Conservation (phyloP, 2,888 invertebrate genomes). For the Holacanthella duospinosa region DNA sequence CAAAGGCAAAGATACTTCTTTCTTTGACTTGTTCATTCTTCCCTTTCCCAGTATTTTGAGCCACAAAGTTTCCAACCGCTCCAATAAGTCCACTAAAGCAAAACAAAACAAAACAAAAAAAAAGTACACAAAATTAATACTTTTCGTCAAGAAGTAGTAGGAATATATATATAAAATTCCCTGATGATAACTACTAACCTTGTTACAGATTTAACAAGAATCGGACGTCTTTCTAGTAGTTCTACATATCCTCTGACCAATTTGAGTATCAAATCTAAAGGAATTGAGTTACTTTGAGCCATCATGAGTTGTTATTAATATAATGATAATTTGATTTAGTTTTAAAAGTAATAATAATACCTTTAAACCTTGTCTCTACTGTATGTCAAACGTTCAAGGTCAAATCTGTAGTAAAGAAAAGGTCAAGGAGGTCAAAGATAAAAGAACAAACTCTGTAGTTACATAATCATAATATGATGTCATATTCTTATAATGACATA, state of each 20-base stretch:
- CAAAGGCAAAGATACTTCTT: slow-evolving; percentile 5
- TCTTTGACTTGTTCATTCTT: neutral
- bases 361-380: too few species aligned
- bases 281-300: neutral
- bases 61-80: slow-evolving; percentile 13
- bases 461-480: too few species aligned
- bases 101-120: neutral
- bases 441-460: too few species aligned
- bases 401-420: too few species aligned
- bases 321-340: too few species aligned
- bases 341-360: too few species aligned
- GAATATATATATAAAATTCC: neutral
- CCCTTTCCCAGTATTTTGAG: slow-evolving; percentile 1
- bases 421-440: too few species aligned
- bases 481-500: too few species aligned
- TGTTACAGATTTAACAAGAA: slow-evolving; percentile 14
- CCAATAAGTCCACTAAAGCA: slow-evolving; percentile 12
- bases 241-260: neutral
- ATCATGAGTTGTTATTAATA: too few species aligned
- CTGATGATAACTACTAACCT: slow-evolving; percentile 8
- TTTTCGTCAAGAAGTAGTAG: neutral
- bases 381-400: too few species aligned
- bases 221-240: slow-evolving; percentile 7
- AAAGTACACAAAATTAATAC: neutral
- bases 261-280: neutral